These are phyloP conservation scores for Poliocrania exsul DNA, from an alignment of 2,797 vertebrate genomes.

Conservation along the genomic window DNA sequence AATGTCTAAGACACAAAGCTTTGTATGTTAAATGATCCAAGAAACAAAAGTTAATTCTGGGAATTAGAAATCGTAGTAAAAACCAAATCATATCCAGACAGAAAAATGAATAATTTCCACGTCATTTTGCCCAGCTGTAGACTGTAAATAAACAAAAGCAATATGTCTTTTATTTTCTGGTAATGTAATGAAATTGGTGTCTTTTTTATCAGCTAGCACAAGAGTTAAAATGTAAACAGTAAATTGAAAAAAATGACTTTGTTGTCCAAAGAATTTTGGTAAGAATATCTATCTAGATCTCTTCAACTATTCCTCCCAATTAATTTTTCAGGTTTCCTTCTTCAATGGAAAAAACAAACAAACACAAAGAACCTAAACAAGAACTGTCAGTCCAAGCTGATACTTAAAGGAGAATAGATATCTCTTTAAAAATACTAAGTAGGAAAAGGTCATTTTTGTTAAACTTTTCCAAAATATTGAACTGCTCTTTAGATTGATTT, in stretches of 20 bases:
- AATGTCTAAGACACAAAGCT: background rate
- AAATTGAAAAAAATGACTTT: background rate
- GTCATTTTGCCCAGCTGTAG: background rate
- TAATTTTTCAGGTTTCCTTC: background rate
- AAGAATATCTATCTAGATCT: background rate
- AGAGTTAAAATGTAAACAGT: background rate
- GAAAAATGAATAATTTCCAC: background rate
- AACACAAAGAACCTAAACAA: background rate
- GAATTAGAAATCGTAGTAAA: background rate
- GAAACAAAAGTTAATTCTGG: background rate
- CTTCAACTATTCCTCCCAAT: background rate
- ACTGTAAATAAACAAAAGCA: background rate
- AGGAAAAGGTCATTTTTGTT: background rate
- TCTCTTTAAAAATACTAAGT: background rate
- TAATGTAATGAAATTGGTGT: background rate
- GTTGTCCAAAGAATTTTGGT: background rate
- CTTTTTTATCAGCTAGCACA: background rate
- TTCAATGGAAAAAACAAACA: background rate
- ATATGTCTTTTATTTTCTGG: background rate
- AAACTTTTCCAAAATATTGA: background rate
- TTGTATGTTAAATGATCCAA: background rate
- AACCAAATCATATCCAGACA: background rate
- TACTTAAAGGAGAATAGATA: background rate
- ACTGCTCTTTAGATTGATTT: background rate
- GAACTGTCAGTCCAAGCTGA: background rate